These are phyloP conservation scores for Bombus breviceps DNA, from an alignment of 1,140 invertebrate genomes.

Conservation along the genomic window DNA sequence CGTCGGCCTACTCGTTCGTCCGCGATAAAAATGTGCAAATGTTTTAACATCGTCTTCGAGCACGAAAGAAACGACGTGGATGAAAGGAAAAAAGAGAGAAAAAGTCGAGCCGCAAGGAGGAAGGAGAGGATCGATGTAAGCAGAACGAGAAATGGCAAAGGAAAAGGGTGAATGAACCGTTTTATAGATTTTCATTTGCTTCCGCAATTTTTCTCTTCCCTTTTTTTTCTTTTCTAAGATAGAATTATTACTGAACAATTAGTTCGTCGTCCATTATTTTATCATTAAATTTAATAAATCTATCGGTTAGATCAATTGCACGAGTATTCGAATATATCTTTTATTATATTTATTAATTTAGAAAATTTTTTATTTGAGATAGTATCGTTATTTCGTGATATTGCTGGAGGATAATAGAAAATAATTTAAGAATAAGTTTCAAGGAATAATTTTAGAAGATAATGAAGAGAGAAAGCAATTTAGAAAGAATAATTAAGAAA, in stretches of 20 bases:
- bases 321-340: no score
- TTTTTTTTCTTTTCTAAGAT: background rate
- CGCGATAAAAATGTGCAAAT: constrained; percentile 19
- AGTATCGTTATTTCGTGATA: no score
- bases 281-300: no score
- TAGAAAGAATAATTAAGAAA: background rate
- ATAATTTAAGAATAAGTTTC: no score
- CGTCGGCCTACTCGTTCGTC: background rate
- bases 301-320: no score
- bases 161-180: background rate
- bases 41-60: background rate
- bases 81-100: background rate
- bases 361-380: no score
- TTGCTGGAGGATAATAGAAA: no score
- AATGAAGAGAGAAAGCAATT: no score
- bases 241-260: no score
- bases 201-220: fast-evolving
- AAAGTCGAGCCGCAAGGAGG: background rate
- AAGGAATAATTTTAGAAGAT: no score
- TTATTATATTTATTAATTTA: no score
- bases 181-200: background rate
- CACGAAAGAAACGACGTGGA: background rate
- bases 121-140: background rate
- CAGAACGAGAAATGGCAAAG: background rate
- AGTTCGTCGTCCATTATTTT: no score